Evolutionary conservation across 2,888 invertebrate species (phyloP), one percentile per base, ranked within the genome.

Genomic region (Cactoblastis cactorum): DNA sequence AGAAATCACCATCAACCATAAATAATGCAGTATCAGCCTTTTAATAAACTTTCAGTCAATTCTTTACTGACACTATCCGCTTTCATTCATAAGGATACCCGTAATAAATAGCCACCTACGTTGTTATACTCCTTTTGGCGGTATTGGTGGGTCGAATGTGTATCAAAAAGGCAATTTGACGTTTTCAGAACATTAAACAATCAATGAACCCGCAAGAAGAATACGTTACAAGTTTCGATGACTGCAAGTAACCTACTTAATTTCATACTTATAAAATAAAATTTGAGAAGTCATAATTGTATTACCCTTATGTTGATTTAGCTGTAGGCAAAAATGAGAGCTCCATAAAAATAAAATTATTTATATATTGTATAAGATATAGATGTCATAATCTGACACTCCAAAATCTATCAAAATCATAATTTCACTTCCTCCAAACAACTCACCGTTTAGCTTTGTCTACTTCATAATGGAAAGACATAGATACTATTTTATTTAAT

Each of bases 71-170:
- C 47, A 24, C 47, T 48, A 38, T 48, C 47, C 15, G n/a, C 24
- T 48, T 35, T 48, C 47, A 48, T 48, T 48, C 38, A 48, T 24
- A 37, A 28, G 37, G 37, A 45, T 33, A 32, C 37, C 1, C 12
- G 51, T 43, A 52, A 55, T 57, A 57, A 57, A 57, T 57, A 54
- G 53, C 50, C 46, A 49, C 28, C 43, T 28, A 32, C 43, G 28
- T 43, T 28, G 43, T 15, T 43, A 17, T 6, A 28, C 17, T 43
- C 71, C 74, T 73, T 80, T 77, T 72, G 77, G 28, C 61, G 53
- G 59, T 53, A 17, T 43, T 15, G 43, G 43, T 28, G 43, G 43
- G 43, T 28, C 43, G 63, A 60, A 50, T n/a, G 24, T 11, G n/a
- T 18, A 3, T 35, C 57, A 57, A 59, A 43, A 54, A 65, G 65